Base-by-base conservation (phyloP, 2,888 invertebrate genomes). In the Meiosimyza decipiens region DNA sequence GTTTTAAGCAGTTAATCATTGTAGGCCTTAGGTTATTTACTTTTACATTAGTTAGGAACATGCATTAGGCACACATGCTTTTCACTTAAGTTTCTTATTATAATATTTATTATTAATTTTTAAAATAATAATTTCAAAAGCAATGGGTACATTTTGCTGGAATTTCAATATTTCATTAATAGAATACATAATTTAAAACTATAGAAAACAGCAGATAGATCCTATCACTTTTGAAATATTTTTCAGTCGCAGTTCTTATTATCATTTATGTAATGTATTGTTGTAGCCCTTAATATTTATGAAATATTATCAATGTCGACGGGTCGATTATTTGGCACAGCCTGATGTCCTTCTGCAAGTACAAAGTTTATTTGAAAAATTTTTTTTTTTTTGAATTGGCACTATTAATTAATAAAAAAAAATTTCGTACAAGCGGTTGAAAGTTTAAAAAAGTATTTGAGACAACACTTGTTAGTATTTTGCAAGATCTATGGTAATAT, bases 241-340 rank as follows among this genome's bases (percentile, higher is more conserved):
- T 16, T 67, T 67, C 67, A 67, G 67, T 67, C 67, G 55, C 55
- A 67, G 57, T 67, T 63, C 50, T 67, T 57, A 66, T 71, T 72
- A 73, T 69, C 47, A 73, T 64, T 50, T 70, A 62, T 18, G 64
- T 65, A 62, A 55, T 64, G 18, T 60, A 49, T 69, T 71, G 64
- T 66, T 63, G 65, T 49, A 2, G 40, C 69, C 73, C 49, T 47
- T 22, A 57, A 49, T 75, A 71, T 73, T 79, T 80, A 80, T 76
- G 77, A 80, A 73, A 79, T 77, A 57, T 79, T 77, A 71, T 80
- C 78, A 57, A 78, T 76, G 72, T 80, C 77, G 49, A 75, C 77
- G 15, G 76, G 76, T 22, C 71, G 54, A 74, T 74, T 76, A 60
- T 68, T 76, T 22, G 79, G 77, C 67, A 76, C 79, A 72, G 77